These are phyloP conservation scores for Theristicus caerulescens DNA, from an alignment of 2,113 vertebrate species.

Conservation along the genomic window DNA sequence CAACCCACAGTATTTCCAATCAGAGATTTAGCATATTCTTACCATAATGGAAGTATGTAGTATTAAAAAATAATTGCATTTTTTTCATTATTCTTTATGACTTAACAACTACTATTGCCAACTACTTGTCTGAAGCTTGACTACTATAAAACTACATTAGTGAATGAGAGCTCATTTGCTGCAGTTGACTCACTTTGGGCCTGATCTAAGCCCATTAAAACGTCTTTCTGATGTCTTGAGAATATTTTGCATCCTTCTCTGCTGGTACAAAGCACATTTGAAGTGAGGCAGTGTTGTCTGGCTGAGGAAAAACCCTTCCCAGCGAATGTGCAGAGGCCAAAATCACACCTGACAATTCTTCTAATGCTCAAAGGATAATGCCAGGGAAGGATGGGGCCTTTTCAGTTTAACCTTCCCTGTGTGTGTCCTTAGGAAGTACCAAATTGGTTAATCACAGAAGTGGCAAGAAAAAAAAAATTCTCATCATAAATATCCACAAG, in stretches of 20 bases:
- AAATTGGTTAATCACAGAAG: conserved; percentile 6
- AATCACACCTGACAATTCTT: neutral
- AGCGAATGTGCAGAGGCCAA: neutral
- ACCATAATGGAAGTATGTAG: neutral
- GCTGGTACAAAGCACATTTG: neutral
- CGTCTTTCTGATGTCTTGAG: neutral
- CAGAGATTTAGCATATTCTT: neutral
- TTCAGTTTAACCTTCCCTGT: neutral
- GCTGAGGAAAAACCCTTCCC: neutral
- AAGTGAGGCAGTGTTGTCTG: neutral
- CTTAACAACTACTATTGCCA: neutral
- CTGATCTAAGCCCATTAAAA: neutral
- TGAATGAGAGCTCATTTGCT: neutral
- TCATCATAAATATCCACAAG: conserved; percentile 43
- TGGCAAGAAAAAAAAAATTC: neutral
- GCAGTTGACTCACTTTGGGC: neutral
- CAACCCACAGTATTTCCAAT: neutral
- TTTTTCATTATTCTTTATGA: neutral
- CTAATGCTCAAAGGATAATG: neutral
- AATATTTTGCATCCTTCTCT: neutral
- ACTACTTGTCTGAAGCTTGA: neutral
- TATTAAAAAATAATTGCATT: neutral
- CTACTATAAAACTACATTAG: neutral
- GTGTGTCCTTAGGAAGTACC: neutral
- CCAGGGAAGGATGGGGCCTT: neutral